Conservation (phyloP, 2,113 vertebrate genomes). For the Dasypus novemcinctus region DNA sequence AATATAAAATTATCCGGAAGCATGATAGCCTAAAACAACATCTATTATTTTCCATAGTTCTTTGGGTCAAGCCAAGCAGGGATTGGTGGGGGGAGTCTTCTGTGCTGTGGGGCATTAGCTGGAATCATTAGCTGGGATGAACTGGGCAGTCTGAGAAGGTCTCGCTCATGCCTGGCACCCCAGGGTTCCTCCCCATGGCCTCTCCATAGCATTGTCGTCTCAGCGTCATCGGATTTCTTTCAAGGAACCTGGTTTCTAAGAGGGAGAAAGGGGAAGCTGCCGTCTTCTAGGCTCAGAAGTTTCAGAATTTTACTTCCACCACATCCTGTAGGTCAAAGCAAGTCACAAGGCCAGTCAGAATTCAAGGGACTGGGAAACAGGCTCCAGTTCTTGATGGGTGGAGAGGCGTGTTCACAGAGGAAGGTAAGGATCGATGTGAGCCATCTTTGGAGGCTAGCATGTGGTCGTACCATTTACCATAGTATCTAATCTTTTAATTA, state of each 20-base stretch:
- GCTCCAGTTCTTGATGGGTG: background rate
- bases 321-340: background rate
- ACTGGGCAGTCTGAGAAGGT: background rate
- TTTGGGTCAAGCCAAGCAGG: background rate
- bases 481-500: constrained; percentile 33
- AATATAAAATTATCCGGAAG: constrained; percentile 1
- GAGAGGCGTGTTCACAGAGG: background rate
- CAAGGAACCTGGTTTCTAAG: background rate
- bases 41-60: background rate
- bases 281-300: background rate
- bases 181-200: background rate
- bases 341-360: background rate
- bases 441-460: background rate
- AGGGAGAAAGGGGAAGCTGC: background rate
- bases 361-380: constrained; percentile 14
- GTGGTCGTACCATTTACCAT: background rate
- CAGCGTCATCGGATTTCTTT: background rate
- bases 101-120: background rate
- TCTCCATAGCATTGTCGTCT: background rate
- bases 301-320: background rate
- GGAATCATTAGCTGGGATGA: background rate
- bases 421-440: background rate
- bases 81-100: background rate
- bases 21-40: background rate
- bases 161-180: background rate